phyloP scores from a whole-genome alignment of 92 coral and sea anemone genomes.

The Porites evermanni region DNA sequence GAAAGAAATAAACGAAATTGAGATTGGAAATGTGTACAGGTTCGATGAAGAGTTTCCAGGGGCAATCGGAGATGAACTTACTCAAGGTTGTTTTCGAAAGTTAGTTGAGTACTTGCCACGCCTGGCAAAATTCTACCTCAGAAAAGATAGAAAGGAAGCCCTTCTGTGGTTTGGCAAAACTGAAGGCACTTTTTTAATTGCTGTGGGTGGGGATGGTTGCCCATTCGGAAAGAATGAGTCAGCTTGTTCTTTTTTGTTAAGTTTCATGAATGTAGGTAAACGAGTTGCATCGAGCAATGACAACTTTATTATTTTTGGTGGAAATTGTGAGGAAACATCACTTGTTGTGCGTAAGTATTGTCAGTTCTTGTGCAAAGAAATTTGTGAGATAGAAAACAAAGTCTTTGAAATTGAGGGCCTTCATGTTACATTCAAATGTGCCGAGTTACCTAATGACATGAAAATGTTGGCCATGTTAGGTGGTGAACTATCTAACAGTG shows the following conservation, averaged over 20 bases:
- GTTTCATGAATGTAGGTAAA: slow-evolving; percentile 37
- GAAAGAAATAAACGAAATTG: slow-evolving; percentile 47
- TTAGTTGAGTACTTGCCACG: slow-evolving; percentile 65
- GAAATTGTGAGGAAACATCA: slow-evolving; percentile 50
- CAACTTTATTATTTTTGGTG: slow-evolving; percentile 52
- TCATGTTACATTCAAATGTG: no score
- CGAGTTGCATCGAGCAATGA: slow-evolving; percentile 51
- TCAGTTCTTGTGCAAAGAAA: slow-evolving; percentile 26
- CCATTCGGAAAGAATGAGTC: slow-evolving; percentile 75
- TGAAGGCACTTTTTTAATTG: slow-evolving; percentile 72
- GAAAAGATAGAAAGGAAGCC: slow-evolving; percentile 45
- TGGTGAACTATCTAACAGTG: slow-evolving; percentile 46
- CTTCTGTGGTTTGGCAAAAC: slow-evolving; percentile 71
- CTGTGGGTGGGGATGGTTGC: slow-evolving; percentile 72
- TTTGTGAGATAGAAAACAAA: slow-evolving; percentile 25
- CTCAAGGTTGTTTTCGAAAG: slow-evolving; percentile 52
- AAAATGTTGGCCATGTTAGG: slow-evolving; percentile 41
- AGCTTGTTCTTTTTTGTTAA: slow-evolving; percentile 71
- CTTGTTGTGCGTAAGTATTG: slow-evolving; percentile 28
- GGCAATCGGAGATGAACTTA: slow-evolving; percentile 50
- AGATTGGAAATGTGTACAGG: slow-evolving; percentile 59
- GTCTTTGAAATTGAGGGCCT: slow-evolving; percentile 64
- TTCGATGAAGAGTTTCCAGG: slow-evolving; percentile 51
- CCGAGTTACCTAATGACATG: slow-evolving; percentile 46
- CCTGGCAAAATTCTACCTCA: slow-evolving; percentile 63